Evolutionary conservation across 2,797 vertebrate species (phyloP).

Genomic region (Pithecia hirsuta): DNA sequence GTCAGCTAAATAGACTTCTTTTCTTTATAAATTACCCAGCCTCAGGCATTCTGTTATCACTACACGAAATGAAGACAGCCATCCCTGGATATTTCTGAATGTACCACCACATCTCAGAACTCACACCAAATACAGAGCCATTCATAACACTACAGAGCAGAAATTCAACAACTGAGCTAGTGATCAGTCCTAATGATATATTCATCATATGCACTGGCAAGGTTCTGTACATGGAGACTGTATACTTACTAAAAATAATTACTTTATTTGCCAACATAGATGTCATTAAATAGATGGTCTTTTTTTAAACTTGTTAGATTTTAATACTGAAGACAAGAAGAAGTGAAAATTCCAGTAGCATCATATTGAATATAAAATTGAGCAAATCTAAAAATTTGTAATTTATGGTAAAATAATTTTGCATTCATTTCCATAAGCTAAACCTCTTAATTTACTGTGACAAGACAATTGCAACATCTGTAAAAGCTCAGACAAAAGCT

Average conservation of each 20-base stretch:
- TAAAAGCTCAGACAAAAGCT: not conserved
- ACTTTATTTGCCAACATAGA: conserved; percentile 24
- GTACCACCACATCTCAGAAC: not conserved
- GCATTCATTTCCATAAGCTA: not conserved
- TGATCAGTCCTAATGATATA: not conserved
- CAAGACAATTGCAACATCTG: not conserved
- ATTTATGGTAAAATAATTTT: conserved; percentile 2
- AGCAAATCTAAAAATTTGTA: not conserved
- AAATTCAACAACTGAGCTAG: not conserved
- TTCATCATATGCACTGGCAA: not conserved
- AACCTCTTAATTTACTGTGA: not conserved
- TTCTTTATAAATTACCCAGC: not conserved
- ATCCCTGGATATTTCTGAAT: not conserved
- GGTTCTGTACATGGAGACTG: not conserved
- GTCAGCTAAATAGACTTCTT: not conserved
- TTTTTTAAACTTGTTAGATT: not conserved
- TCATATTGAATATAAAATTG: not conserved
- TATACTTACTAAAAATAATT: conserved; percentile 3
- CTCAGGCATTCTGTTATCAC: not conserved
- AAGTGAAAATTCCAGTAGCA: conserved; percentile 27
- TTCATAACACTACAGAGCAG: not conserved
- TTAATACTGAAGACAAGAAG: not conserved
- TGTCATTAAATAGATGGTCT: not conserved
- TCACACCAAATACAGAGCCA: not conserved
- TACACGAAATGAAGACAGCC: not conserved